These are phyloP conservation scores for Morpho achilles DNA, from an alignment of 2,888 invertebrate genomes.

Conservation along the genomic window DNA sequence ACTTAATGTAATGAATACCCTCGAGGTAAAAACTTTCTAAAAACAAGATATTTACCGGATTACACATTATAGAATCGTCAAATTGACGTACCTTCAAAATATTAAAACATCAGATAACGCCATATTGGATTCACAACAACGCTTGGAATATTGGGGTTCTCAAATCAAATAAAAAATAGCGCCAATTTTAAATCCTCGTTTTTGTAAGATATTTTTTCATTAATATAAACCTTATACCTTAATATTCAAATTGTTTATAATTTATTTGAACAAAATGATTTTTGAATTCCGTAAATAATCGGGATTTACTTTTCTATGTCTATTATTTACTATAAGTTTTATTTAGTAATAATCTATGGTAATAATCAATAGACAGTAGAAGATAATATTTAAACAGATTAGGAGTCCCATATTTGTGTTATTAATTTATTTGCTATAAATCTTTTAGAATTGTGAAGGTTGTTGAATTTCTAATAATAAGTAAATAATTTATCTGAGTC, in stretches of 20 bases:
- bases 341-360: too few relatives aligned
- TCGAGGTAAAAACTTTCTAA: slow-evolving; percentile 42
- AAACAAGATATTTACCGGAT: slow-evolving; percentile 65
- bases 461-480: too few relatives aligned
- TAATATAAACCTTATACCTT: neutral
- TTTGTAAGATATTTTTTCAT: neutral
- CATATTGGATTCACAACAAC: slow-evolving; percentile 87
- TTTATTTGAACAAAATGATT: neutral
- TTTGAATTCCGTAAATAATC: too few relatives aligned
- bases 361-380: too few relatives aligned
- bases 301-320: too few relatives aligned
- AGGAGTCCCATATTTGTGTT: too few relatives aligned
- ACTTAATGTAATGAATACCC: slow-evolving; percentile 36
- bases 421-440: too few relatives aligned
- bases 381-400: too few relatives aligned
- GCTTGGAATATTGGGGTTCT: slow-evolving; percentile 80
- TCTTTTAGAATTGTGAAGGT: too few relatives aligned
- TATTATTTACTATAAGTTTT: too few relatives aligned
- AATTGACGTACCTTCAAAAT: slow-evolving; percentile 79
- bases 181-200: slow-evolving; percentile 48
- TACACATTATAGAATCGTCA: slow-evolving; percentile 75
- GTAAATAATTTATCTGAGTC: too few relatives aligned
- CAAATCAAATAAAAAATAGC: slow-evolving; percentile 53
- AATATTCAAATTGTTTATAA: neutral
- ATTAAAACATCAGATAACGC: slow-evolving; percentile 80